Evolutionary conservation across 1,140 invertebrate species (phyloP).

Genomic region (Tetranychus cinnabarinus): DNA sequence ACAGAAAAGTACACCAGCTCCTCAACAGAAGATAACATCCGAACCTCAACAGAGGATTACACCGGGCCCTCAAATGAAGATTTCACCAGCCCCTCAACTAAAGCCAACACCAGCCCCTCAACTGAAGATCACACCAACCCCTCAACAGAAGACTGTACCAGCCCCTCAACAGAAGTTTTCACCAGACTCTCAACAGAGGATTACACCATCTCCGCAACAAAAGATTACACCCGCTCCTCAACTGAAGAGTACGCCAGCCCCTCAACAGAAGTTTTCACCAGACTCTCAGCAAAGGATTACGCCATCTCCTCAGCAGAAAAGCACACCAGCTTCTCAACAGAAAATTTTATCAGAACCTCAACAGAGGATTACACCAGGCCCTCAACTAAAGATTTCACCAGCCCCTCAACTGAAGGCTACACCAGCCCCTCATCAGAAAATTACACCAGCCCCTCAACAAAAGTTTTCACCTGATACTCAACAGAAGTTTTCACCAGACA

Average conservation of each 20-base stretch:
- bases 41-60: neutral
- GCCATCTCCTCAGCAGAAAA: neutral
- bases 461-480: neutral
- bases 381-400: neutral
- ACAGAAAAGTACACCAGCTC: neutral
- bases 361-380: neutral
- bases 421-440: neutral
- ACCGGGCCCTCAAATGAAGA: neutral
- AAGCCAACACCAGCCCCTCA: no score
- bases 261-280: neutral
- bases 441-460: neutral
- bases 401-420: neutral
- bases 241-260: neutral
- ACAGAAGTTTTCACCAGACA: neutral
- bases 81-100: neutral
- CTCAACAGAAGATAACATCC: neutral
- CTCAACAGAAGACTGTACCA: neutral
- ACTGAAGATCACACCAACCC: neutral
- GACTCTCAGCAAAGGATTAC: neutral
- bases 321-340: neutral
- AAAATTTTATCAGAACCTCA: neutral
- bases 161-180: neutral
- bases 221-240: no score
- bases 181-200: neutral
- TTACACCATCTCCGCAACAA: no score